Evolutionary conservation across 2,113 vertebrate species (phyloP).

Genomic region (Eira barbara): DNA sequence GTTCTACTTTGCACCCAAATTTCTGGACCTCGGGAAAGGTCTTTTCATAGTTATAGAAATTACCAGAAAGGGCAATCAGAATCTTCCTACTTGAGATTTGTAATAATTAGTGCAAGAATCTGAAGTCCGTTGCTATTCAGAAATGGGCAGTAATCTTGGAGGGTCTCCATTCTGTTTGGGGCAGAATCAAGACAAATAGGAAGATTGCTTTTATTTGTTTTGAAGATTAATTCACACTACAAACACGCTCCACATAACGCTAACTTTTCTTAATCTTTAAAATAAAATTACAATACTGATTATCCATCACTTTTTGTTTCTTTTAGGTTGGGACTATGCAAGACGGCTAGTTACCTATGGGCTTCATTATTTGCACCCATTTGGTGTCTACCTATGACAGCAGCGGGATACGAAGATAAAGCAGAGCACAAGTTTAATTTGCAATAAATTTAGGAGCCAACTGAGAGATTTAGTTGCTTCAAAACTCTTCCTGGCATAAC

Average conservation of each 20-base stretch:
- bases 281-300: background rate
- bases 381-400: background rate
- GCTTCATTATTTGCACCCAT: background rate
- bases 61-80: background rate
- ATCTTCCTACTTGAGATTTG: background rate
- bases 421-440: slow-evolving; percentile 21
- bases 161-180: background rate
- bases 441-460: slow-evolving; percentile 5
- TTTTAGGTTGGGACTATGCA: background rate
- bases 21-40: background rate
- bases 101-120: slow-evolving; percentile 25
- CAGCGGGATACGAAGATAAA: background rate
- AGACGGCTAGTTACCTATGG: background rate
- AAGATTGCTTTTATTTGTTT: slow-evolving; percentile 32
- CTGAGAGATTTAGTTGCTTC: background rate
- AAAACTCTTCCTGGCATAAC: background rate
- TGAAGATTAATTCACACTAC: slow-evolving; percentile 24
- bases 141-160: slow-evolving; percentile 25
- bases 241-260: background rate
- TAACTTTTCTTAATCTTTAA: background rate
- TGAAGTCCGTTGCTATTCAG: background rate
- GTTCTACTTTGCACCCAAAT: background rate
- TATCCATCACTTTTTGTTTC: background rate
- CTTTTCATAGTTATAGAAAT: background rate
- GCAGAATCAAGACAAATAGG: background rate